Conservation (phyloP, 1,140 invertebrate species). For the Lanistes nyassanus region DNA sequence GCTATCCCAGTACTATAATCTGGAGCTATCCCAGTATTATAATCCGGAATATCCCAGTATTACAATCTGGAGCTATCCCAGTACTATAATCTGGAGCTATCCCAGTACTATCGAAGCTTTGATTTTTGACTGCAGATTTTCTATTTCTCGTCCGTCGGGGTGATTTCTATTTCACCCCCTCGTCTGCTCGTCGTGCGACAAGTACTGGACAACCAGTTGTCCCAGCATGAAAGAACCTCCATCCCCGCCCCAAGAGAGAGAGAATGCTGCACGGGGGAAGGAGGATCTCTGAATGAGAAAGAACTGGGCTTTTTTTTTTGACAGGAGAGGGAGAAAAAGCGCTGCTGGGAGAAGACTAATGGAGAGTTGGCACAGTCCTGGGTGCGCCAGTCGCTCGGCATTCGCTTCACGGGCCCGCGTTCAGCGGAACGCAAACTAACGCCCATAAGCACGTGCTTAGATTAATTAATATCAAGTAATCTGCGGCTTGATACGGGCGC, state of each 20-base stretch:
- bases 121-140: slow-evolving; percentile 8
- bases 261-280: background rate
- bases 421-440: slow-evolving; percentile 25
- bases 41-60: too few species aligned
- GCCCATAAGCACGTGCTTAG: slow-evolving; percentile 31
- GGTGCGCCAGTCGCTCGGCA: slow-evolving; percentile 6
- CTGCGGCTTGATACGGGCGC: slow-evolving; percentile 15
- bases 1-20: too few species aligned
- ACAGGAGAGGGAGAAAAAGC: background rate
- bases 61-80: too few species aligned
- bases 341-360: background rate
- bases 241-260: too few species aligned
- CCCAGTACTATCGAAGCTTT: too few species aligned
- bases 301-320: background rate
- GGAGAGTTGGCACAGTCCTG: background rate
- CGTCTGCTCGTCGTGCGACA: too few species aligned
- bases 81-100: too few species aligned
- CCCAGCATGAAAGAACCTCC: too few species aligned
- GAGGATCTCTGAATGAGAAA: background rate
- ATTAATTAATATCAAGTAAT: slow-evolving; percentile 34
- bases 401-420: slow-evolving; percentile 10
- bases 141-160: too few species aligned
- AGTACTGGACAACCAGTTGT: too few species aligned
- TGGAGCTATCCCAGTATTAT: too few species aligned
- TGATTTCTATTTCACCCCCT: too few species aligned